Evolutionary conservation across 2,113 vertebrate species (phyloP).

Genomic region (Cyprinodon brontotheroides): DNA sequence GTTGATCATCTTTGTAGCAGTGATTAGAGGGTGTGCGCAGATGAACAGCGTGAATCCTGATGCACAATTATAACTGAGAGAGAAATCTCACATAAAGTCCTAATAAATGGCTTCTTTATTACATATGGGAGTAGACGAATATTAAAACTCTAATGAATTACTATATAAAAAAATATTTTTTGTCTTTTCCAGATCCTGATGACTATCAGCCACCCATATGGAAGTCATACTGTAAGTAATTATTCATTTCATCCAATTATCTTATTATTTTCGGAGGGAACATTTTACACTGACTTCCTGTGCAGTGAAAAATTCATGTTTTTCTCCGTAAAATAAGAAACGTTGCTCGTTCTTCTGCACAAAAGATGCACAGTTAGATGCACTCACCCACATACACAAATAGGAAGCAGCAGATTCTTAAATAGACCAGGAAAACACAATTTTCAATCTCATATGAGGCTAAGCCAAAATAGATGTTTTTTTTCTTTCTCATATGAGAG

Average conservation of each 20-base stretch:
- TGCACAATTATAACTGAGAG: constrained; percentile 48
- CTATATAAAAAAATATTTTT: constrained; percentile 50
- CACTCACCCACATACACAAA: constrained; percentile 36
- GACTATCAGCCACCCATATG: constrained; percentile 99
- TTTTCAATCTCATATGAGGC: constrained; percentile 62
- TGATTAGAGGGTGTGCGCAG: constrained; percentile 49
- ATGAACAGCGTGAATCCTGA: constrained; percentile 35
- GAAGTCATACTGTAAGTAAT: constrained; percentile 98
- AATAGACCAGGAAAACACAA: constrained; percentile 61
- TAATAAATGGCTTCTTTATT: constrained; percentile 23
- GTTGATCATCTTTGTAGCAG: constrained; percentile 55
- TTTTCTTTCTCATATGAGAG: constrained; percentile 47
- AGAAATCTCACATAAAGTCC: constrained; percentile 49
- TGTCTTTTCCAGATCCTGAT: constrained; percentile 89
- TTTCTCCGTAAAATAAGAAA: constrained; percentile 30
- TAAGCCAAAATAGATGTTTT: constrained; percentile 50
- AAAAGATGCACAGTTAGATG: neutral
- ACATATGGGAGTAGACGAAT: constrained; percentile 16
- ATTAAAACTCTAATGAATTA: constrained; percentile 40
- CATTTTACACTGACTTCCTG: constrained; percentile 20
- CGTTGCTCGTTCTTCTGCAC: constrained; percentile 8
- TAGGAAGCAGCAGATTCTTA: constrained; percentile 45
- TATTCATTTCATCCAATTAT: constrained; percentile 17
- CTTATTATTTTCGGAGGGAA: constrained; percentile 14
- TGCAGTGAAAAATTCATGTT: constrained; percentile 25